Conservation (phyloP, 2,888 invertebrate genomes). For the Willowsia nigromaculata region DNA sequence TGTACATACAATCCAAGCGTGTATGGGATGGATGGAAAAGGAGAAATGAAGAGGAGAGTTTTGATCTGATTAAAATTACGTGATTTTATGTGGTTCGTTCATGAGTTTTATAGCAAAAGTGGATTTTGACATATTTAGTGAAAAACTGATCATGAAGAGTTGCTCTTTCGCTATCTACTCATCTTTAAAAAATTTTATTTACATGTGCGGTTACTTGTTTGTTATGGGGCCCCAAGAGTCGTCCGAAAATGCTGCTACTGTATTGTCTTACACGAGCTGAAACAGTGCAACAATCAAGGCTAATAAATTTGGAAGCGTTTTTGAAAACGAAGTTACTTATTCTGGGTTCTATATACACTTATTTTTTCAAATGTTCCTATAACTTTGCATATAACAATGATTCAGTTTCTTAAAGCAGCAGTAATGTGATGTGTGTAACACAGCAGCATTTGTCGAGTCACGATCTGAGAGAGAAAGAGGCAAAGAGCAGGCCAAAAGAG, state of each 20-base stretch:
- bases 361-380: background rate
- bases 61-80: conserved; percentile 54
- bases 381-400: background rate
- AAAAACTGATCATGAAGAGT: conserved; percentile 28
- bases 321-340: too few relatives aligned
- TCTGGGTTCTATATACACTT: too few relatives aligned
- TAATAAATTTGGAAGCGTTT: conserved; percentile 67
- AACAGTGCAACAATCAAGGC: conserved; percentile 63
- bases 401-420: background rate
- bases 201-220: conserved; percentile 31
- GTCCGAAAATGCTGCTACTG: conserved; percentile 59
- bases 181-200: background rate
- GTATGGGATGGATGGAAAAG: background rate
- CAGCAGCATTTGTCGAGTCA: conserved; percentile 67
- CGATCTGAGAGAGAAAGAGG: conserved; percentile 46
- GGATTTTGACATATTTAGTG: conserved; percentile 54
- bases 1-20: background rate
- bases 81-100: conserved; percentile 16
- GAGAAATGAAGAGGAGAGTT: background rate
- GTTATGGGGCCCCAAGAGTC: conserved; percentile 23
- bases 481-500: conserved; percentile 48
- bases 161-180: background rate
- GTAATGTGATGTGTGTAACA: conserved; percentile 61
- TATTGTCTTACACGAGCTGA: conserved; percentile 47
- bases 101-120: conserved; percentile 39